Percentiles rank a stretch among this genome's conserved stretches.
Conservation (phyloP, 2,797 vertebrate species). For the Oceanodroma leucorhoa region DNA sequence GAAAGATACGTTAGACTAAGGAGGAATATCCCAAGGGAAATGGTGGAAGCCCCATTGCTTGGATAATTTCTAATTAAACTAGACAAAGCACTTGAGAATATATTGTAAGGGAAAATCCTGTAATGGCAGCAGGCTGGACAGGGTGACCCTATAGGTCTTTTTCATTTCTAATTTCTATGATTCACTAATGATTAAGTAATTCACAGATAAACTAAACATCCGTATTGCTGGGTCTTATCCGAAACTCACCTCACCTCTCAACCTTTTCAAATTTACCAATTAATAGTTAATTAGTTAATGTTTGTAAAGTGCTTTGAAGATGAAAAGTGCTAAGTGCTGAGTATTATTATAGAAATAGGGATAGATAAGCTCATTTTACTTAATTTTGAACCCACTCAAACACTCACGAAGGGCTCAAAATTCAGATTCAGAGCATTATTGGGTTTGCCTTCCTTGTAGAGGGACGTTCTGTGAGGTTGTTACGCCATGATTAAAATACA, state of each 20-base stretch:
- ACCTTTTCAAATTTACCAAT: constrained; percentile 79
- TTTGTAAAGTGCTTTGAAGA: constrained; percentile 51
- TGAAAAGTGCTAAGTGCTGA: constrained; percentile 70
- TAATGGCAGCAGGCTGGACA: constrained; percentile 65
- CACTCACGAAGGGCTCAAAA: constrained; percentile 38
- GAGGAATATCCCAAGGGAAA: constrained; percentile 73
- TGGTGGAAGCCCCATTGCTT: constrained; percentile 74
- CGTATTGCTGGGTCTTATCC: constrained; percentile 73
- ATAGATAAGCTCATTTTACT: constrained; percentile 74
- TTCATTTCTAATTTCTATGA: constrained; percentile 74
- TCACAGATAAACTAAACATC: constrained; percentile 79
- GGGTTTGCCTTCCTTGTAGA: constrained; percentile 27
- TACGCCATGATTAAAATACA: constrained; percentile 56
- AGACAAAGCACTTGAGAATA: constrained; percentile 74
- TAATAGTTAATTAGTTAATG: constrained; percentile 71
- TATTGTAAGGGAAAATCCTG: constrained; percentile 67
- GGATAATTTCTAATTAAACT: constrained; percentile 81
- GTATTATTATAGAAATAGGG: constrained; percentile 71
- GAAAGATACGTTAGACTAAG: constrained; percentile 66
- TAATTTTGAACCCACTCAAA: constrained; percentile 72
- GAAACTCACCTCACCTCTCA: constrained; percentile 78
- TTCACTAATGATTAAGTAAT: constrained; percentile 80
- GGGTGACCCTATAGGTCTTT: constrained; percentile 63
- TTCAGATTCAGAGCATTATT: constrained; percentile 49
- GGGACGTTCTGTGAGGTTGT: constrained; percentile 13